Percentiles rank a stretch among this genome's conserved stretches.
Conservation (phyloP, 2,888 invertebrate species). For the Melipona beecheii region DNA sequence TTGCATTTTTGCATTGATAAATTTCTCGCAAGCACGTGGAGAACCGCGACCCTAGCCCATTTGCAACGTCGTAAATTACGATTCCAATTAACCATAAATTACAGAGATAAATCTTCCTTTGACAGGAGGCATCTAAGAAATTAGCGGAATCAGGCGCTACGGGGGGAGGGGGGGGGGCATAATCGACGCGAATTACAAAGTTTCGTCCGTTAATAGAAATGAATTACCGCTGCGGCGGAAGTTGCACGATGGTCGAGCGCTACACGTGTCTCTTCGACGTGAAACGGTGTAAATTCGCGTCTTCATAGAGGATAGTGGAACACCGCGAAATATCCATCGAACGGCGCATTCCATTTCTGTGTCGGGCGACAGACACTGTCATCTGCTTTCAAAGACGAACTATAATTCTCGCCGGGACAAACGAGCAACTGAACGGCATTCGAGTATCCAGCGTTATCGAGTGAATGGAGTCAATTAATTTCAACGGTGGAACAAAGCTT, state of each 20-base stretch:
- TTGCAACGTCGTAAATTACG: neutral
- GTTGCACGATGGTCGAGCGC: neutral
- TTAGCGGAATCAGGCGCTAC: neutral
- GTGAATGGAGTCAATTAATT: conserved; percentile 79
- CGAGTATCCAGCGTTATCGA: conserved; percentile 72
- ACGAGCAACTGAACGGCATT: conserved; percentile 60
- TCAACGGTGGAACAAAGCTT: conserved; percentile 76
- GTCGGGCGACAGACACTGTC: conserved; percentile 21
- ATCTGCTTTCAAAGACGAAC: conserved; percentile 58
- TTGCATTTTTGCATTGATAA: too few relatives aligned
- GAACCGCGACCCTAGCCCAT: too few relatives aligned
- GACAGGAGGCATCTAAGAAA: neutral
- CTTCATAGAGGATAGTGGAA: neutral
- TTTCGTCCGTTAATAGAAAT: neutral
- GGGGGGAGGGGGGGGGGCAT: neutral
- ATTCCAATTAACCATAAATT: neutral
- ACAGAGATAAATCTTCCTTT: neutral
- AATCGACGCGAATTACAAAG: neutral
- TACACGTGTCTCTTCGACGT: neutral
- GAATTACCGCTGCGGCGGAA: neutral
- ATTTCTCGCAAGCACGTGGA: too few relatives aligned
- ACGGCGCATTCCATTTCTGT: conserved; percentile 32
- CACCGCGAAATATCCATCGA: conserved; percentile 14
- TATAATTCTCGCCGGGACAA: conserved; percentile 62
- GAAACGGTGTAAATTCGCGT: conserved; percentile 15